Percentiles rank a stretch among this genome's conserved stretches.
Evolutionary conservation across 2,797 vertebrate genomes (phyloP).

Genomic region (Molossus molossus): DNA sequence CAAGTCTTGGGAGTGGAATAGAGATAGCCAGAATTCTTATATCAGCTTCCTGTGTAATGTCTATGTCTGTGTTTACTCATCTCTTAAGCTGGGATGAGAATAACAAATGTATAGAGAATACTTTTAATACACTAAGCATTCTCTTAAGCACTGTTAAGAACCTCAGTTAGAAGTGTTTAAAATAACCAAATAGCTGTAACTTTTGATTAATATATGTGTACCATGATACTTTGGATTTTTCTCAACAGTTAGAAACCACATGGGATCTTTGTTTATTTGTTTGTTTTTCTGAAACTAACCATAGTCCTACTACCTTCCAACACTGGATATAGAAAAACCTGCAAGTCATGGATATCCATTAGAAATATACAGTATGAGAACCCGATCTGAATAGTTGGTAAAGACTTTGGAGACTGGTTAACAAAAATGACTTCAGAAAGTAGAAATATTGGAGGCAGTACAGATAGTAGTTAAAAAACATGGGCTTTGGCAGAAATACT

Average conservation of each 20-base stretch:
- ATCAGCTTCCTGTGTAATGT: constrained; percentile 55
- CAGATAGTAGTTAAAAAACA: neutral
- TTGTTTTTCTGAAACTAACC: neutral
- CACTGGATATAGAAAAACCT: neutral
- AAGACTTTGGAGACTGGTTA: neutral
- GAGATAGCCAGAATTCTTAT: constrained; percentile 47
- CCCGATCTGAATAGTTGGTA: neutral
- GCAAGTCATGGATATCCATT: neutral
- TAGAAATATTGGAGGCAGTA: neutral
- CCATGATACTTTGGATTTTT: constrained; percentile 61
- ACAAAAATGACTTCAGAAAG: neutral
- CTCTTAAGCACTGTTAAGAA: constrained; percentile 76
- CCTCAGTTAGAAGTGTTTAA: constrained; percentile 73
- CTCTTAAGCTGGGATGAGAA: constrained; percentile 73
- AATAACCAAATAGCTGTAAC: constrained; percentile 62
- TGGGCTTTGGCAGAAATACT: constrained; percentile 10
- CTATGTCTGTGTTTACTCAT: constrained; percentile 72
- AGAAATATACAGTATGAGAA: constrained; percentile 17
- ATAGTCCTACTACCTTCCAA: neutral
- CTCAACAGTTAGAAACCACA: neutral
- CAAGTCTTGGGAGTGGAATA: constrained; percentile 53
- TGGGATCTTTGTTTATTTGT: constrained; percentile 16
- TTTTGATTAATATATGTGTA: constrained; percentile 71
- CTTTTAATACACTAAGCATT: constrained; percentile 75
- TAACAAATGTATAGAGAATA: constrained; percentile 74